These are phyloP conservation scores for Spisula solida DNA, from an alignment of 2,888 invertebrate species.

Conservation along the genomic window DNA sequence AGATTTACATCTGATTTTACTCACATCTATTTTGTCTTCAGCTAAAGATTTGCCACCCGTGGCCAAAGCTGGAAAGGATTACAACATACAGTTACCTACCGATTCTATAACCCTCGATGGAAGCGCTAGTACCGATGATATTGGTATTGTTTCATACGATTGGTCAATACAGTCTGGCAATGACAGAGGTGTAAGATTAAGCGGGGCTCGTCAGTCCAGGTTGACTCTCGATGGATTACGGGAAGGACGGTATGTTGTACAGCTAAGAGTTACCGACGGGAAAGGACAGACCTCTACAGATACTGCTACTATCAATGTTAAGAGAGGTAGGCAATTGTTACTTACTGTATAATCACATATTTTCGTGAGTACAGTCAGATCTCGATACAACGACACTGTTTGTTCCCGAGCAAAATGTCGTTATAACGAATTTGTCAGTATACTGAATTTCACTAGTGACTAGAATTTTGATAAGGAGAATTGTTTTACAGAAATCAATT, in stretches of 20 bases:
- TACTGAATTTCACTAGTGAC: too few species aligned
- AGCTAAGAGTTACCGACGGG: constrained; percentile 95
- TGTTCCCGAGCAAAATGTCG: too few species aligned
- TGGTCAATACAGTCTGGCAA: constrained; percentile 89
- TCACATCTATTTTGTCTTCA: not conserved
- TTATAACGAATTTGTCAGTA: too few species aligned
- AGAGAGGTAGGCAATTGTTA: constrained; percentile 88
- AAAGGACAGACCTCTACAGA: constrained; percentile 95
- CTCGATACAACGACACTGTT: too few species aligned
- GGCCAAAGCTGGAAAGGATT: constrained; percentile 96
- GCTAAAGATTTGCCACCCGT: constrained; percentile 93
- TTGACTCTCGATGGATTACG: constrained; percentile 37
- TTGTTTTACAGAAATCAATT: too few species aligned
- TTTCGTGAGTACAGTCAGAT: too few species aligned
- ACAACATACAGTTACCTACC: constrained; percentile 92
- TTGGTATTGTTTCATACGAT: constrained; percentile 93
- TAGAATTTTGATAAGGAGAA: too few species aligned
- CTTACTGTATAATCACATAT: too few species aligned
- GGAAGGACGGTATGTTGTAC: constrained; percentile 89
- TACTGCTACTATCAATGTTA: constrained; percentile 94
- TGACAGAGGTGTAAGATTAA: not conserved
- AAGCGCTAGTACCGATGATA: constrained; percentile 94
- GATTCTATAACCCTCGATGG: constrained; percentile 95
- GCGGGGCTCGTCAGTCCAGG: constrained; percentile 10
- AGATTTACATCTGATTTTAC: too few species aligned